A percentile compares a stretch with the other conserved stretches of the same genome.
These are phyloP conservation scores for Zosterops pallidus DNA, from an alignment of 2,113 vertebrate genomes.

Conservation along the genomic window DNA sequence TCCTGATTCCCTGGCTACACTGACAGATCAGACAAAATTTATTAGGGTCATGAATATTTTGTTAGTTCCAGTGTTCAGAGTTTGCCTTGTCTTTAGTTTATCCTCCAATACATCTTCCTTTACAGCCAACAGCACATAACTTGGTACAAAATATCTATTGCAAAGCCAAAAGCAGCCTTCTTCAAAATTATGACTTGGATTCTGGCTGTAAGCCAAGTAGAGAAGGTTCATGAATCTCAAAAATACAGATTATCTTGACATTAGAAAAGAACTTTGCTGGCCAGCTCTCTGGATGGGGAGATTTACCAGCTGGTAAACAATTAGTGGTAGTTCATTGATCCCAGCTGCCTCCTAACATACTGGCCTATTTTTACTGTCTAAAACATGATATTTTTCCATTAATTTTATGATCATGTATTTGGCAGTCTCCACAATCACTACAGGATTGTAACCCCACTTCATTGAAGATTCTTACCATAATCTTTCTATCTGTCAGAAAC, in stretches of 20 bases:
- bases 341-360: background rate
- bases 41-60: background rate
- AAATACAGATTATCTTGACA: background rate
- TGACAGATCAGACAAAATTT: background rate
- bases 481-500: background rate
- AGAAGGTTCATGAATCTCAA: background rate
- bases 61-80: background rate
- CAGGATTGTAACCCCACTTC: background rate
- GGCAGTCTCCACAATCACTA: background rate
- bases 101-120: background rate
- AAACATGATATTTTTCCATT: background rate
- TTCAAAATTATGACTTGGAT: background rate
- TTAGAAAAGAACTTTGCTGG: background rate
- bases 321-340: background rate
- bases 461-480: background rate
- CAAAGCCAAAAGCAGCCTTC: background rate
- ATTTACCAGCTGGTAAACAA: conserved; percentile 23
- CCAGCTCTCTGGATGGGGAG: background rate
- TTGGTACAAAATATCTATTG: background rate
- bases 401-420: background rate
- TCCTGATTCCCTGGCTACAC: background rate
- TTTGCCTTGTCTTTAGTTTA: background rate
- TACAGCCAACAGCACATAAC: background rate
- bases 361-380: background rate
- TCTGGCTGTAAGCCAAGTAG: background rate